Conservation (phyloP, 2,113 vertebrate genomes). For the Solenodon paradoxus region DNA sequence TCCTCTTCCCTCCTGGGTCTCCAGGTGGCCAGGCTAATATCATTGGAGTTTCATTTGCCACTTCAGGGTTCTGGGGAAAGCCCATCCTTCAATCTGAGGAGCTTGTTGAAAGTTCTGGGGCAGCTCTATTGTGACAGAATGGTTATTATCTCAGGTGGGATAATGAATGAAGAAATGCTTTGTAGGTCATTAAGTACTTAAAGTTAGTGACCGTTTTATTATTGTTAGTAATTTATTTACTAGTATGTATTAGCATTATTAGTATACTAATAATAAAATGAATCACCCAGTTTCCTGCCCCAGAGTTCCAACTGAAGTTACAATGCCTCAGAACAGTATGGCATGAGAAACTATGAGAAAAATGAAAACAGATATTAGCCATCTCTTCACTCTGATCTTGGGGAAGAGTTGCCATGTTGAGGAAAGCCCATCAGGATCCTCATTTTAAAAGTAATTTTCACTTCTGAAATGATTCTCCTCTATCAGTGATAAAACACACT, state of each 20-base stretch:
- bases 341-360: background rate
- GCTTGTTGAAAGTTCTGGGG: background rate
- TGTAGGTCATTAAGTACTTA: constrained; percentile 8
- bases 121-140: background rate
- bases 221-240: constrained; percentile 35
- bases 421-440: background rate
- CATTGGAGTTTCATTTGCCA: background rate
- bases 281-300: background rate
- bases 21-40: background rate
- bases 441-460: background rate
- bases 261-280: background rate
- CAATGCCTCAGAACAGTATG: background rate
- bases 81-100: constrained; percentile 20
- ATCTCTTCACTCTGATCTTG: background rate
- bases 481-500: background rate
- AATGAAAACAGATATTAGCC: no score
- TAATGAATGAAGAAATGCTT: constrained; percentile 51
- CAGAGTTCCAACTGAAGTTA: background rate
- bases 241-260: constrained; percentile 1
- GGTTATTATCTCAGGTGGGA: constrained; percentile 43
- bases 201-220: constrained; percentile 24
- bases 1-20: background rate
- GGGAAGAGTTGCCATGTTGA: background rate
- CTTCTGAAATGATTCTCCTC: background rate
- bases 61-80: background rate